Conservation (phyloP, 2,888 invertebrate genomes). For the Odontomyia ornata region DNA sequence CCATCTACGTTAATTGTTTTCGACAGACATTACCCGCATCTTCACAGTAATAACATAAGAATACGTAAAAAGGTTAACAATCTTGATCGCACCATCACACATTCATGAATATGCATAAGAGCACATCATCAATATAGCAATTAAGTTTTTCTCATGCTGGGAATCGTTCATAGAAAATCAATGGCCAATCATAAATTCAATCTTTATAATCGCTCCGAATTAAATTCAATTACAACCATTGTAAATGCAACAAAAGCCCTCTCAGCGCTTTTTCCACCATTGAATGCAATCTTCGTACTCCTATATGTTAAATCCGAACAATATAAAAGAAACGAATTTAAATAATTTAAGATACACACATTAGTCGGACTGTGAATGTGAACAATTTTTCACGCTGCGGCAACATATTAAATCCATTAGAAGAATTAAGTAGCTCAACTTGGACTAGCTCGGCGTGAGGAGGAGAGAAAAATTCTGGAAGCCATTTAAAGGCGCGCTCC, state of each 20-base stretch:
- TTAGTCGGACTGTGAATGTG: background rate
- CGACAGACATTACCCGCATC: background rate
- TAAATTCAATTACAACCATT: constrained; percentile 27
- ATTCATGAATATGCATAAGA: background rate
- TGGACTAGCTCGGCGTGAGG: background rate
- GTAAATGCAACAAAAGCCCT: constrained; percentile 15
- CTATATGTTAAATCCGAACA: background rate
- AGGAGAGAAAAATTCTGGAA: background rate
- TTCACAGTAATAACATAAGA: background rate
- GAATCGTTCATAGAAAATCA: constrained; percentile 22
- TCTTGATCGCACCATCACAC: background rate
- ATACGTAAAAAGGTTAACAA: background rate
- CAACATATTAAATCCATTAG: constrained; percentile 4
- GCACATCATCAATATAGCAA: background rate
- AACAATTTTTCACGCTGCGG: constrained; percentile 8
- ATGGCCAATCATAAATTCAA: constrained; percentile 19
- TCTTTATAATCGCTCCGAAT: constrained; percentile 5
- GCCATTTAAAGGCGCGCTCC: constrained; percentile 9
- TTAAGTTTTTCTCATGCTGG: background rate
- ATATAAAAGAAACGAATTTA: background rate
- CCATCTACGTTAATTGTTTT: background rate
- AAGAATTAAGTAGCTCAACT: background rate
- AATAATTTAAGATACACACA: background rate
- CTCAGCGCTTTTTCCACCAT: background rate
- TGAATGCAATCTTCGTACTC: background rate